Evolutionary conservation across 2,888 invertebrate genomes (phyloP), one percentile per base, ranked within the genome.

Genomic region (Lobophora halterata): DNA sequence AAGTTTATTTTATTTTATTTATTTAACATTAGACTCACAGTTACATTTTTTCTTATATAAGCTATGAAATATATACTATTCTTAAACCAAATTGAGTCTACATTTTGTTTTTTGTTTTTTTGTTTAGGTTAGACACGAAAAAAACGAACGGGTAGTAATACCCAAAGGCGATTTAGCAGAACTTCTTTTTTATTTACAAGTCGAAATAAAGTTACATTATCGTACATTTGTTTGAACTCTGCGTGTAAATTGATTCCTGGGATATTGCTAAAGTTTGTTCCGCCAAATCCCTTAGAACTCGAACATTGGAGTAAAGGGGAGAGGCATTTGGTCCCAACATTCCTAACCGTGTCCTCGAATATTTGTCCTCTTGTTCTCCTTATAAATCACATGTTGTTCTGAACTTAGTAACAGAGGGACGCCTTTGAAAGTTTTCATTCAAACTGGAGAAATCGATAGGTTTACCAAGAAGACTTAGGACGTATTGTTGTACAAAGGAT

Each of bases 251-350:
- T 73, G 74, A 68, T 73, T 71, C 64, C 59, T 41, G 27, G 52
- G 62, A 71, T 79, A 81, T 80, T 78, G 76, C 61, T 35, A 79
- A 79, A 80, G 72, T 79, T 80, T 65, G 71, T 66, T 43, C 44
- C n/a, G n/a, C n/a, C 65, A 72, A 76, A 74, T 73, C 77, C 68
- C 51, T 39, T 46, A 45, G 40, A 46, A 43, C 46, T 38, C 38
- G 34, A 47, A 52, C 50, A 47, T 47, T 55, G 50, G 55, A 58
- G 41, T 50, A 61, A 62, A 63, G 63, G 71, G 70, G 62, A 55
- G 54, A 66, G 54, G n/a, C n/a, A n/a, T n/a, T n/a, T n/a, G n/a
- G n/a, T n/a, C 60, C 61, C 61, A 55, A 60, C 61, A 61, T 61
- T 52, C 60, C 49, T 29, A 49, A 46, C 33, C 53, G 52, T 52